Evolutionary conservation across 2,113 vertebrate species (phyloP).

Genomic region (Entomyzon cyanotis): DNA sequence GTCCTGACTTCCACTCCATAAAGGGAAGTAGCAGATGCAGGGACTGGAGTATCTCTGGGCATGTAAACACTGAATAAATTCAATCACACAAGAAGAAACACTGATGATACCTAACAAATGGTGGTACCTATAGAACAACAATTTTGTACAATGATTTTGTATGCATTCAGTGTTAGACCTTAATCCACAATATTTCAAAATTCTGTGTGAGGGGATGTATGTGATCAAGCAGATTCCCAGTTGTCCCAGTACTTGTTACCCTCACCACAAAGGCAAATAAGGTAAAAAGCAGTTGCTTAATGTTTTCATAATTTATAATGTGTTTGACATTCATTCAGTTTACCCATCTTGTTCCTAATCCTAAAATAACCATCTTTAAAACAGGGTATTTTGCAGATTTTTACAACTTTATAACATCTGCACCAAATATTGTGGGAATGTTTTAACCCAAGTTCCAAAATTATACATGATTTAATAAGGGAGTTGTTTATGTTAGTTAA

Average conservation of each 20-base stretch:
- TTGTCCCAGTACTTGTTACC: not conserved
- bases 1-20: not conserved
- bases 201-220: not conserved
- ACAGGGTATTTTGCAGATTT: not conserved
- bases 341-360: conserved; percentile 7
- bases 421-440: conserved; percentile 39
- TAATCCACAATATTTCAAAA: not conserved
- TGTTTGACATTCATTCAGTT: not conserved
- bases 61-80: not conserved
- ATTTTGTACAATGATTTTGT: not conserved
- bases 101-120: not conserved
- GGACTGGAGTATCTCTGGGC: not conserved
- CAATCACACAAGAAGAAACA: not conserved
- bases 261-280: not conserved
- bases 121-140: accelerated
- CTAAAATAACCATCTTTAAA: conserved; percentile 37
- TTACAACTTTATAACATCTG: conserved; percentile 55
- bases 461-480: conserved; percentile 46
- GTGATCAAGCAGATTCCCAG: not conserved
- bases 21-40: not conserved
- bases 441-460: conserved; percentile 41
- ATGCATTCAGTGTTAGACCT: not conserved
- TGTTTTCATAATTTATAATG: not conserved
- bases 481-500: conserved; percentile 51
- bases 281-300: not conserved